Percentiles rank a stretch among this genome's conserved stretches.
phyloP scores from a whole-genome alignment of 2,888 invertebrate genomes.

The Chaitophorus viminalis region DNA sequence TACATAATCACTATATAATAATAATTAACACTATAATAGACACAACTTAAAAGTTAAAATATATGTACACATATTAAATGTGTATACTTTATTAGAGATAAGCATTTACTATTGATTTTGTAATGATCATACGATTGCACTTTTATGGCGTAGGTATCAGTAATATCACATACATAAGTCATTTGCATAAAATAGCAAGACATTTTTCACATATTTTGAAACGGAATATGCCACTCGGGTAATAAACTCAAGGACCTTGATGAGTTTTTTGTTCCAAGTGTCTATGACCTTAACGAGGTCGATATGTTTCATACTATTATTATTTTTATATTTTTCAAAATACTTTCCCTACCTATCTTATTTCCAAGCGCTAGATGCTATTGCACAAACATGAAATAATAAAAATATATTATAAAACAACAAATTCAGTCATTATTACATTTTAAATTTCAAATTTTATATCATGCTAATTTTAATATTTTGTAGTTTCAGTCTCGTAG shows the following conservation, averaged over 20 bases:
- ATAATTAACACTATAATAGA: too few species aligned
- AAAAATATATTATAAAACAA: too few species aligned
- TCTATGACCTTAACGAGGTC: conserved; percentile 62
- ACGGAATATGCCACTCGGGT: conserved; percentile 3
- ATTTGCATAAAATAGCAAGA: conserved; percentile 3
- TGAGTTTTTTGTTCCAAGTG: conserved; percentile 55
- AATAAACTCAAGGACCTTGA: conserved; percentile 60
- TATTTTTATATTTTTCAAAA: conserved; percentile 12
- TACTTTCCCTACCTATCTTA: background rate
- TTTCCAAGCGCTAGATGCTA: background rate
- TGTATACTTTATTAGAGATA: too few species aligned
- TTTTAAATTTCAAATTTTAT: too few species aligned
- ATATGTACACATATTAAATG: background rate
- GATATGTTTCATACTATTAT: conserved; percentile 42
- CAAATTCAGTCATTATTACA: too few species aligned
- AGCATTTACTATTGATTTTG: too few species aligned
- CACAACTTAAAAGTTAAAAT: background rate
- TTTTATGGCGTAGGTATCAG: too few species aligned
- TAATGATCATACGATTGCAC: background rate
- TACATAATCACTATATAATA: background rate
- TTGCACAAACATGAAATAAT: too few species aligned
- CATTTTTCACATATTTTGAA: conserved; percentile 45
- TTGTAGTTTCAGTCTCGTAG: too few species aligned
- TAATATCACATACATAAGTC: background rate
- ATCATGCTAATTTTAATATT: too few species aligned